Evolutionary conservation across 2,888 invertebrate species (phyloP), one percentile per base, ranked within the genome.

Genomic region (Trichopoda pennipes): DNA sequence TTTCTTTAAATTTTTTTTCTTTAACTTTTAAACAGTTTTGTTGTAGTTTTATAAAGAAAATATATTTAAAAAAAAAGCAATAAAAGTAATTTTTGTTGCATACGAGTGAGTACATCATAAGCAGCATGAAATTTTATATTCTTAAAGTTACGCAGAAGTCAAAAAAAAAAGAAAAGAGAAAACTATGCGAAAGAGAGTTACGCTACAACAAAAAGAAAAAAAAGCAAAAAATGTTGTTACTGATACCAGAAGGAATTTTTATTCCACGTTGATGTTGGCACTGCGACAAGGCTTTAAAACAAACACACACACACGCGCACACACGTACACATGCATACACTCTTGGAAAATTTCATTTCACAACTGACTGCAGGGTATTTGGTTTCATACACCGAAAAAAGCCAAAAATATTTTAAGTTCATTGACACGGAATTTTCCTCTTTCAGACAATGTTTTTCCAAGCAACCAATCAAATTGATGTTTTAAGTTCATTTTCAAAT

Each of bases 371-470:
- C 10, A 58, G n/a, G 12, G 12, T 21, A 56, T 56, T 56, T 60
- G 38, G 38, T 42, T 42, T 38, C 7, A 3, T 14, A 16, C 1
- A 47, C 17, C 53, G 14, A 7, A 38, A 38, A n/a, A 53, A 23
- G 42, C 32, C 12, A 38, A 0, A 51, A 72, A 17, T 55, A 47
- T 73, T 61, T 38, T 17, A 19, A n/a, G 73, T 73, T 63, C 73
- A 44, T 44, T 73, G 63, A 73, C 73, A 73, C 35, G 55, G 28
- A 32, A 19, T 53, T 28, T 3, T 19, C n/a, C n/a, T n/a, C n/a
- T n/a, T n/a, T n/a, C n/a, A n/a, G n/a, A n/a, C n/a, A n/a, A n/a
- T n/a, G n/a, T n/a, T n/a, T n/a, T n/a, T n/a, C n/a, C n/a, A n/a
- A n/a, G n/a, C n/a, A n/a, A n/a, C n/a, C n/a, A n/a, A n/a, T n/a